Evolutionary conservation across 1,140 invertebrate genomes (phyloP).

Genomic region (Atta colombica): DNA sequence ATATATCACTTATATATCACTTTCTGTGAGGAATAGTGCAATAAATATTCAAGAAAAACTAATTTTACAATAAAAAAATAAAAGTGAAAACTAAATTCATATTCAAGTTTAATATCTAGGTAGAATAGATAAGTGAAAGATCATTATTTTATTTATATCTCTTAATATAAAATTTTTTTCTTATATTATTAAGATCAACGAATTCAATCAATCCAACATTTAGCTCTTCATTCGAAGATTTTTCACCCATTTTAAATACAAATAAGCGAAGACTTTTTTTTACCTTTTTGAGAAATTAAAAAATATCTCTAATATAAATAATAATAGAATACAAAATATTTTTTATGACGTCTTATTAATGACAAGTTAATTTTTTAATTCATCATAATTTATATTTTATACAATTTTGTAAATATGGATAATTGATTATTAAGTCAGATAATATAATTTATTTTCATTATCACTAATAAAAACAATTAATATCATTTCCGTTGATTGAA

Average conservation of each 20-base stretch:
- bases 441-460: not conserved
- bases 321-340: too few relatives aligned
- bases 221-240: conserved; percentile 19
- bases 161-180: too few relatives aligned
- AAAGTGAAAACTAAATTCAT: not conserved
- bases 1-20: too few relatives aligned
- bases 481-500: not conserved
- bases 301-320: conserved; percentile 7
- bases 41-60: not conserved
- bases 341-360: conserved; percentile 31
- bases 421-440: not conserved
- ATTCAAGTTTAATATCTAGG: not conserved
- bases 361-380: conserved; percentile 16
- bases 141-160: too few relatives aligned
- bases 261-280: conserved; percentile 51
- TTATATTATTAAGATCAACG: too few relatives aligned
- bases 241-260: conserved; percentile 11
- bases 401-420: too few relatives aligned
- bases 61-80: not conserved
- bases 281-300: conserved; percentile 40
- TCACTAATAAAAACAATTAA: not conserved
- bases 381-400: not conserved
- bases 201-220: not conserved
- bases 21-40: not conserved
- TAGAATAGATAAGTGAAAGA: too few relatives aligned